These are phyloP conservation scores for Tribolium madens DNA, from an alignment of 1,140 invertebrate species.

Conservation along the genomic window DNA sequence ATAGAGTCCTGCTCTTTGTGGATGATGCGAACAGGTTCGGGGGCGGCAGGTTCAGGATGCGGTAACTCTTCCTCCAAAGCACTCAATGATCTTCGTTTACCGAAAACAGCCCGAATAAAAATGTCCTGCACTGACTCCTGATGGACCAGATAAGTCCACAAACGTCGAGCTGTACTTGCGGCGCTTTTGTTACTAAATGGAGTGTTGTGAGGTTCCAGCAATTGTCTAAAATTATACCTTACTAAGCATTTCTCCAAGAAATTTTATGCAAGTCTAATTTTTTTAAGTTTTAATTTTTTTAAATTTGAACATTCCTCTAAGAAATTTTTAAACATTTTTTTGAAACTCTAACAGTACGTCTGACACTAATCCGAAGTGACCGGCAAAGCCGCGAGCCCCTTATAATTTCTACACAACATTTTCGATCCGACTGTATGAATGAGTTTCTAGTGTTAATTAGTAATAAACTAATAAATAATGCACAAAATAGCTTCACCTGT, in stretches of 20 bases:
- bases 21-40: constrained; percentile 93
- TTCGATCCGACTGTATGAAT: too few species aligned
- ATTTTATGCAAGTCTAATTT: too few species aligned
- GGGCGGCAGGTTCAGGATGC: constrained; percentile 64
- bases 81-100: constrained; percentile 72
- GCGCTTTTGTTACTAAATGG: constrained; percentile 88
- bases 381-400: too few species aligned
- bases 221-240: constrained; percentile 63
- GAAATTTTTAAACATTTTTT: too few species aligned
- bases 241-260: too few species aligned
- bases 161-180: constrained; percentile 83
- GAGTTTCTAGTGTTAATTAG: too few species aligned
- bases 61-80: constrained; percentile 66
- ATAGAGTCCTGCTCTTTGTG: constrained; percentile 99
- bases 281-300: too few species aligned
- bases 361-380: too few species aligned
- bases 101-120: constrained; percentile 96
- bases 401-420: too few species aligned
- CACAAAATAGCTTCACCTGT: constrained; percentile 74
- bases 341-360: too few species aligned
- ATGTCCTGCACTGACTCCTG: constrained; percentile 95
- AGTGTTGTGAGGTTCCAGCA: constrained; percentile 94
- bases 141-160: constrained; percentile 95
- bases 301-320: too few species aligned
- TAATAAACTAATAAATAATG: too few species aligned